These are phyloP conservation scores for Acronicta aceris DNA, from an alignment of 2,888 invertebrate species.

Conservation along the genomic window DNA sequence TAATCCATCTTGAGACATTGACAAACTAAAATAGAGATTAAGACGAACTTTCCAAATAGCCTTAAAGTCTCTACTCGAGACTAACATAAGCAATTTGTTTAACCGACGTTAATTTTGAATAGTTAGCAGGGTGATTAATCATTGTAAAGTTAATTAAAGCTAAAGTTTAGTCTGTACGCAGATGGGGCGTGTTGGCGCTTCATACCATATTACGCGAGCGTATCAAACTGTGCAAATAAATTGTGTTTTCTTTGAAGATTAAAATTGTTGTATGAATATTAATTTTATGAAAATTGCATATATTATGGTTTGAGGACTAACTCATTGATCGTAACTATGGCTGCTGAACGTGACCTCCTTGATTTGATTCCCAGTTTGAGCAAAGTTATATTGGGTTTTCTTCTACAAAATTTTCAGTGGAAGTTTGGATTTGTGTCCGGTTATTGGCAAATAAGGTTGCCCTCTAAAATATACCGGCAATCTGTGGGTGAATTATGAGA, in stretches of 20 bases:
- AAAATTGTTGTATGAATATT: neutral
- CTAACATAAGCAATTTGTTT: constrained; percentile 57
- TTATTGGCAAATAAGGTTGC: no score
- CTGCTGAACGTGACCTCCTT: no score
- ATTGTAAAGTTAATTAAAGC: constrained; percentile 66
- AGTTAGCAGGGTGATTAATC: constrained; percentile 65
- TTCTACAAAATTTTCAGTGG: no score
- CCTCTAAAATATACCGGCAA: no score
- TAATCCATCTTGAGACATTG: constrained; percentile 29
- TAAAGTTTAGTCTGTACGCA: constrained; percentile 55
- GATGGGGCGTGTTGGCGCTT: constrained; percentile 39
- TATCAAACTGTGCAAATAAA: neutral
- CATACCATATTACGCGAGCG: constrained; percentile 11
- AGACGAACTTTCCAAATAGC: constrained; percentile 38
- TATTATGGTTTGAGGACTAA: no score
- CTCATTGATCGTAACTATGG: no score
- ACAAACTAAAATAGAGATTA: constrained; percentile 40
- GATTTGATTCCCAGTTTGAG: no score
- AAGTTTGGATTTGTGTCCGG: no score
- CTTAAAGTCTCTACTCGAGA: constrained; percentile 19
- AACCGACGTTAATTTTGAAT: constrained; percentile 57
- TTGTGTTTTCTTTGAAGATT: constrained; percentile 2
- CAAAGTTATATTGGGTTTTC: no score
- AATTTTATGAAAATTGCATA: neutral
- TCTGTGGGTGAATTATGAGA: no score